Base-by-base conservation (phyloP, 2,888 invertebrate genomes). In the Sminthurides aquaticus region DNA sequence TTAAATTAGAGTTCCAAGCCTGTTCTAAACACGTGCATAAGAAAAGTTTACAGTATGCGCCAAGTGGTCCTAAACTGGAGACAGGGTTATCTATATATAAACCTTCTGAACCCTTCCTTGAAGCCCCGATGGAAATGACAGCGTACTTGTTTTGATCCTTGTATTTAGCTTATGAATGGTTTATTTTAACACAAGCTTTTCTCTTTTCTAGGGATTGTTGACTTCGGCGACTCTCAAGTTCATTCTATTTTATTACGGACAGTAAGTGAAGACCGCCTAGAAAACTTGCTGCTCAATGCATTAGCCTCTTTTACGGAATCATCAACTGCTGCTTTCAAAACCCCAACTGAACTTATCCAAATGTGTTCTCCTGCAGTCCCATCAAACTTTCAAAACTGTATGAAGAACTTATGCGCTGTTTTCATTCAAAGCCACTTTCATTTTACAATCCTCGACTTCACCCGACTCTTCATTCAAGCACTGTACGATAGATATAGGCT, bases 231-330 rank as follows among this genome's bases (percentile, higher is more conserved):
- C 52, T 20, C 52, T 22, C 52, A 22, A 52, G 22, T 52, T 20
- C 52, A 8, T 8, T 20, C 5, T 20, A 52, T 52, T 5, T 20
- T 52, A 8, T 20, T 52, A 5, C 20, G 52, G 5, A 20, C 52
- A 52, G 52, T 52, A 20, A 52, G 22, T 20, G 15, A 52, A 52
- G 52, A 52, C 5, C 52, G 52, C 5, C 52, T 52, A 20, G 52
- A 52, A 22, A 20, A 18, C 3, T 8, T 52, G 5, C 22, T 52
- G 20, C 52, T 52, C 15, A 20, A 52, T 52, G 18, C 52, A 5
- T 20, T 52, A 18, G 8, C 22, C 8, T 8, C 5, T 5, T 15
- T 52, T 5, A 52, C 52, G 20, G 20, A 52, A 8, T 8, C 5
- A 52, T 20, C 20, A 22, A 18, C 18, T 43, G 52, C 18, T 5